Evolutionary conservation across 2,888 invertebrate genomes (phyloP), one percentile per base, ranked within the genome.

Genomic region (Pyralis farinalis): DNA sequence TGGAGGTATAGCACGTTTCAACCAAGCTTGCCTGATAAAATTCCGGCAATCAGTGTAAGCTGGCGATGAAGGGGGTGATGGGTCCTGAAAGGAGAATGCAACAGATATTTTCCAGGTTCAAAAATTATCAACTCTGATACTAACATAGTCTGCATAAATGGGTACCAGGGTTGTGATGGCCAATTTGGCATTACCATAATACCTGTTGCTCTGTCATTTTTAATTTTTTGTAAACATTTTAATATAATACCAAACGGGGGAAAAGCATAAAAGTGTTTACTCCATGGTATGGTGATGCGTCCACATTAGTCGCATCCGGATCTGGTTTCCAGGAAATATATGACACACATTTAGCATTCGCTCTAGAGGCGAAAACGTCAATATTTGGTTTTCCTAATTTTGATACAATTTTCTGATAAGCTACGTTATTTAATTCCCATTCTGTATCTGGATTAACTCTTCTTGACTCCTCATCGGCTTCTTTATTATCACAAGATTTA

Each of bases 361-460:
- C 8, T 1, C 12, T 12, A 31, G 12, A 31, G 12, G 31, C 31
- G 7, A 31, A 31, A 20, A 33, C 25, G 9, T 38, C 38, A 4
- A 38, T 38, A 3, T 33, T 16, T 1, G 38, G 38, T n/a, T 16
- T 1, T 12, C 38, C 32, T 16, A 38, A 38, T 1, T 6, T 5
- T 2, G 8, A 3, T 9, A 21, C 9, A 9, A 38, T 27, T n/a
- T n/a, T 32, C 16, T 27, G 10, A 33, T 32, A 38, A 1, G 25
- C 38, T 8, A 2, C n/a, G 9, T 33, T 6, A 6, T 12, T 16
- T 1, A 38, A 6, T 12, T 8, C n/a, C 25, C 25, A 39, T 33
- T 32, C 38, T 7, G 11, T 38, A 32, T 38, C 31, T 30, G 32
- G 31, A 32, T 38, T 38, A 7, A 12, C 9, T 25, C 16, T 38